Conservation (phyloP, 2,797 vertebrate genomes). For the Anguilla anguilla region DNA sequence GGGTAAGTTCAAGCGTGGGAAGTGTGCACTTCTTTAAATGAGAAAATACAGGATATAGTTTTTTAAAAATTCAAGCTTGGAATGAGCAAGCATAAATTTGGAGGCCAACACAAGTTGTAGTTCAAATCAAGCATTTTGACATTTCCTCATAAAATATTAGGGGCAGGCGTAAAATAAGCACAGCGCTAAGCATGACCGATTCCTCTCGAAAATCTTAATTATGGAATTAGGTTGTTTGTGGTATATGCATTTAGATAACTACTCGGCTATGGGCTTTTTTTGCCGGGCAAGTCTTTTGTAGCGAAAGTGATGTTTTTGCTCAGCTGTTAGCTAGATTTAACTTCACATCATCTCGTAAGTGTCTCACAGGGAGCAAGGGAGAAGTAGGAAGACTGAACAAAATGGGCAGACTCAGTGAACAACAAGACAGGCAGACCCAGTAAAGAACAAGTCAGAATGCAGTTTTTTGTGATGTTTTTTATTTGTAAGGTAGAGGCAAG, state of each 20-base stretch:
- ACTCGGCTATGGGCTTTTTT: not conserved
- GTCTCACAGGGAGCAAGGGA: not conserved
- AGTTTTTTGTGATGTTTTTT: not conserved
- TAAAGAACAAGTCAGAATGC: not conserved
- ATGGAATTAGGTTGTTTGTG: not conserved
- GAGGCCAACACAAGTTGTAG: not conserved
- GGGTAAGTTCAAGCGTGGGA: not conserved
- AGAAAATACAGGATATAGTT: not conserved
- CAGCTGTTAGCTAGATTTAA: not conserved
- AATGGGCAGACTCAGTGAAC: not conserved
- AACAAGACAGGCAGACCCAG: not conserved
- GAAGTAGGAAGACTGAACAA: not conserved
- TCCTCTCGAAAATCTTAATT: not conserved
- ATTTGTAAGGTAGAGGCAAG: not conserved
- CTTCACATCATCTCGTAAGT: not conserved
- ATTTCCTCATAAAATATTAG: constrained; percentile 23
- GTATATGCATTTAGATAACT: not conserved
- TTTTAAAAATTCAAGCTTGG: not conserved
- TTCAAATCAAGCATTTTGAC: not conserved
- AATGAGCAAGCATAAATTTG: not conserved
- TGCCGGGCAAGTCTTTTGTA: constrained; percentile 1
- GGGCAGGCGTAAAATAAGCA: constrained; percentile 36
- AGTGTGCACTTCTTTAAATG: constrained; percentile 5
- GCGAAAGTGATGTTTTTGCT: not conserved
- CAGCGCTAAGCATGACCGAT: constrained; percentile 28